Evolutionary conservation across 2,797 vertebrate species (phyloP).

Genomic region (Spondyliosoma cantharus): DNA sequence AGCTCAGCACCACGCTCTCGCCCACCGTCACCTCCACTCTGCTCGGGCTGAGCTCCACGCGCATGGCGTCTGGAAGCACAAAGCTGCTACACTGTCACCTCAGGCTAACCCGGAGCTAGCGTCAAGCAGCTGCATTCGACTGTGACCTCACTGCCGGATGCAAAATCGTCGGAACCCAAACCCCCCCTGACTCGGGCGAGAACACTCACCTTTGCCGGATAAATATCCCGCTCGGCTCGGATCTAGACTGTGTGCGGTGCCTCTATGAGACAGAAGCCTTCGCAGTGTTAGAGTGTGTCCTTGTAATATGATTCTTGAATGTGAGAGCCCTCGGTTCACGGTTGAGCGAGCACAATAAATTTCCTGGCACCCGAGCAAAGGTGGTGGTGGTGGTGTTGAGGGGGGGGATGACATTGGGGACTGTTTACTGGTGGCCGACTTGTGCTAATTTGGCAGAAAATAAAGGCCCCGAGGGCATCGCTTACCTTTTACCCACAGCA

Average conservation of each 20-base stretch:
- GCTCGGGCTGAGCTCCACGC: constrained; percentile 92
- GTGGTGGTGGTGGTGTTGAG: constrained; percentile 44
- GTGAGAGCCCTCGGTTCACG: constrained; percentile 74
- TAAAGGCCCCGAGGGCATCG: constrained; percentile 73
- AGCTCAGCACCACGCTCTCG: constrained; percentile 96
- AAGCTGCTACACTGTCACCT: constrained; percentile 81
- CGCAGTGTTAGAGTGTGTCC: constrained; percentile 62
- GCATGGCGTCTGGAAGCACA: constrained; percentile 92
- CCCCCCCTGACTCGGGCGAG: constrained; percentile 7
- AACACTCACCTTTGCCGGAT: constrained; percentile 54
- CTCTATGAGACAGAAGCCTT: constrained; percentile 44
- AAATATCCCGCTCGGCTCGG: constrained; percentile 47
- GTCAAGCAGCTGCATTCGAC: constrained; percentile 52
- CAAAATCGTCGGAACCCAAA: neutral
- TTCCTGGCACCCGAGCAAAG: constrained; percentile 67
- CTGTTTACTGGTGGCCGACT: constrained; percentile 75
- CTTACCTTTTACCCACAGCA: constrained; percentile 96
- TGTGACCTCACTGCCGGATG: constrained; percentile 30
- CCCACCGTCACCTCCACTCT: constrained; percentile 94
- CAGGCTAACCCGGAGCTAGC: constrained; percentile 68
- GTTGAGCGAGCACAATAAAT: constrained; percentile 76
- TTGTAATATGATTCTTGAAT: constrained; percentile 78
- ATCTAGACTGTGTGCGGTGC: constrained; percentile 33
- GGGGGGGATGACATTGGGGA: constrained; percentile 74
- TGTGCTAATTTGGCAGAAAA: constrained; percentile 80